These are phyloP conservation scores for Poicephalus meyeri DNA, from an alignment of 2,113 vertebrate genomes.

Conservation along the genomic window DNA sequence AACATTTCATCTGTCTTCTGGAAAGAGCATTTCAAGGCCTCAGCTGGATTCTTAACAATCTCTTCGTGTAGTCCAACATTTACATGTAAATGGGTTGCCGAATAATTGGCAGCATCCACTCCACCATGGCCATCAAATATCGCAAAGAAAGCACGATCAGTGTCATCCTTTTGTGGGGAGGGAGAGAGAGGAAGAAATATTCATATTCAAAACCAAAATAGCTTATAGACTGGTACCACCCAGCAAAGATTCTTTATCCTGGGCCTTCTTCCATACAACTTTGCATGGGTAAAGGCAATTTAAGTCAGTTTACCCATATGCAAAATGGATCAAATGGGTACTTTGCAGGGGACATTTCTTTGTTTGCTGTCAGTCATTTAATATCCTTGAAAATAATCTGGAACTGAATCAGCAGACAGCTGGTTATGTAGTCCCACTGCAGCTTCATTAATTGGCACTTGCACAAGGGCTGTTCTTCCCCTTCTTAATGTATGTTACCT, in stretches of 20 bases:
- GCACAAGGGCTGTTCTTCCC: neutral
- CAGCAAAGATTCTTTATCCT: neutral
- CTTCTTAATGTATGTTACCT: neutral
- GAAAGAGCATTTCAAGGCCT: constrained; percentile 85
- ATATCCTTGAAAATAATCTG: neutral
- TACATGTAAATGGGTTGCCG: constrained; percentile 86
- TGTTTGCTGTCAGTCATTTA: neutral
- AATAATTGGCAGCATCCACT: constrained; percentile 87
- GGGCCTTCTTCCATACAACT: neutral
- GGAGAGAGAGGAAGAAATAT: neutral
- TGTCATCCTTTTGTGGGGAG: constrained; percentile 72
- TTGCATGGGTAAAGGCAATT: neutral
- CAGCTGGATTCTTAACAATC: constrained; percentile 72
- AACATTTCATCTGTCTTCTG: constrained; percentile 88
- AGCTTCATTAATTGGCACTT: neutral
- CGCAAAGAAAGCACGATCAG: constrained; percentile 85
- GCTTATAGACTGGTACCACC: neutral
- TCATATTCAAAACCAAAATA: neutral
- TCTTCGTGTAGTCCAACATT: constrained; percentile 76
- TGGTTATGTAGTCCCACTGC: neutral
- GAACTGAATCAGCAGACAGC: neutral
- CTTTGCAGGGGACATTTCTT: neutral
- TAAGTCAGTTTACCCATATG: neutral
- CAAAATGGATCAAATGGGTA: neutral
- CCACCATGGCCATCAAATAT: constrained; percentile 96